Evolutionary conservation across 2,113 vertebrate species (phyloP).

Genomic region (Romanogobio albipinnatus): DNA sequence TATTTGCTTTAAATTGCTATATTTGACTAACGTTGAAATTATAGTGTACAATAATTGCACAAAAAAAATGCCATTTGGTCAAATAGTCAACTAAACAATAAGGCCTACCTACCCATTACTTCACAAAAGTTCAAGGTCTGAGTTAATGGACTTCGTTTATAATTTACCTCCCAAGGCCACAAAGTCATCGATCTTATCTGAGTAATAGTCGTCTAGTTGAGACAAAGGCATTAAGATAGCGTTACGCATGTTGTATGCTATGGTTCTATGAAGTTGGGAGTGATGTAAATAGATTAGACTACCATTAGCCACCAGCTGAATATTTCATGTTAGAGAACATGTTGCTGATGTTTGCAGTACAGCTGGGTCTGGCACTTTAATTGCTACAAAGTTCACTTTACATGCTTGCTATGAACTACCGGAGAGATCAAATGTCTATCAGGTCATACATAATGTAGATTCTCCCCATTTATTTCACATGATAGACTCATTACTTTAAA

Average conservation of each 20-base stretch:
- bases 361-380: slow-evolving; percentile 13
- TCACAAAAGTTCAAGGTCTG: slow-evolving; percentile 17
- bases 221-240: slow-evolving; percentile 18
- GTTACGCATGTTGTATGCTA: neutral
- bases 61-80: no score
- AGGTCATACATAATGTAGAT: neutral
- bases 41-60: no score
- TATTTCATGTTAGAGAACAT: slow-evolving; percentile 47
- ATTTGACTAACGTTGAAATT: neutral
- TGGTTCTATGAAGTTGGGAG: slow-evolving; percentile 9
- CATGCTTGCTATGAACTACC: neutral
- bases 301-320: slow-evolving; percentile 47
- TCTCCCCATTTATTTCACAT: neutral
- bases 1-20: neutral
- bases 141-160: slow-evolving; percentile 6
- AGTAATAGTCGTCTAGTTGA: no score
- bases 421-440: neutral
- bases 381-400: neutral
- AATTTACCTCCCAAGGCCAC: neutral
- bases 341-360: slow-evolving; percentile 43
- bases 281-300: slow-evolving; percentile 26
- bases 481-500: neutral
- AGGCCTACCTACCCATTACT: neutral
- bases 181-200: slow-evolving; percentile 17
- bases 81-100: neutral